These are phyloP conservation scores for Troilus luridus DNA, from an alignment of 2,888 invertebrate species.

Conservation along the genomic window DNA sequence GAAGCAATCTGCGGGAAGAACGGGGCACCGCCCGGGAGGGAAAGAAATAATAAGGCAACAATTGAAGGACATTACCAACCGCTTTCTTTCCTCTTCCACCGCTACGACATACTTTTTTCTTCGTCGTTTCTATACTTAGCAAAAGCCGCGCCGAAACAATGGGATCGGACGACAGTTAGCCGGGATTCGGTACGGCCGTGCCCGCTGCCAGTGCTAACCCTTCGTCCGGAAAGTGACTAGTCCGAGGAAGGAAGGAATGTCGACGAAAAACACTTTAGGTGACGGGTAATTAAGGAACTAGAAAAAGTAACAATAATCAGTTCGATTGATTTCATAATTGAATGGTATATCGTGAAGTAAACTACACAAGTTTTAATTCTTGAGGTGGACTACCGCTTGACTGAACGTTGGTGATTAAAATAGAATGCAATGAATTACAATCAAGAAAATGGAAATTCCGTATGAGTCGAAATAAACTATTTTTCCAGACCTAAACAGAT, in stretches of 20 bases:
- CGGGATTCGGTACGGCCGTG: not conserved
- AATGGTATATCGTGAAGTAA: too few relatives aligned
- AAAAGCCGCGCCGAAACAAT: not conserved
- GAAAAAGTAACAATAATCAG: not conserved
- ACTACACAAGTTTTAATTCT: too few relatives aligned
- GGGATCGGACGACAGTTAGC: not conserved
- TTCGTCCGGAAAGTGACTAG: constrained; percentile 1
- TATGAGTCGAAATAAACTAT: too few relatives aligned
- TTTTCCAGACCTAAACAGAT: too few relatives aligned
- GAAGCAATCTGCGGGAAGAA: not conserved
- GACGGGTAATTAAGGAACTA: not conserved
- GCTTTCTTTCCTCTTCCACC: not conserved
- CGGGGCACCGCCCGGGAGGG: not conserved
- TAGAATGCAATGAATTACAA: too few relatives aligned
- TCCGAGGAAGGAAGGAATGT: not conserved
- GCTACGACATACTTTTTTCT: constrained; percentile 25
- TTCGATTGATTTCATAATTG: too few relatives aligned
- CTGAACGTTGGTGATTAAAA: too few relatives aligned
- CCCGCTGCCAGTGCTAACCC: not conserved
- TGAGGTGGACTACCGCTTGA: too few relatives aligned
- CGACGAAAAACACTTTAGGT: not conserved
- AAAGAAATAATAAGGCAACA: constrained; percentile 33
- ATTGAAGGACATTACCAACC: constrained; percentile 28
- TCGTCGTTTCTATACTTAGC: not conserved
- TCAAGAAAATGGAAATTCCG: too few relatives aligned